Conservation (phyloP, 2,797 vertebrate species). For the Arctocebus calabarensis region DNA sequence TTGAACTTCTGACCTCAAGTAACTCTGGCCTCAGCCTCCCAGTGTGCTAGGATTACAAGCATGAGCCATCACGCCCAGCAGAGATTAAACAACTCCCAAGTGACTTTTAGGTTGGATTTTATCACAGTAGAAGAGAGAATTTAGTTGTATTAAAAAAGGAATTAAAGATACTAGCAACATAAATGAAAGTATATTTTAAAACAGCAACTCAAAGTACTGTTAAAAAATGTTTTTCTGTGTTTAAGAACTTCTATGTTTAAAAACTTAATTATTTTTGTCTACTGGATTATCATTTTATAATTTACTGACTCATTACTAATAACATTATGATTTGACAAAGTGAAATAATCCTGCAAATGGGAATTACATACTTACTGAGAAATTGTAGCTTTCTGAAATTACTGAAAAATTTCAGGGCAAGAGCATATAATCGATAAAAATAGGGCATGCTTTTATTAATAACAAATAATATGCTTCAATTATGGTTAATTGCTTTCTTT, state of each 20-base stretch:
- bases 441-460: neutral
- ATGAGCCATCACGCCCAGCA: neutral
- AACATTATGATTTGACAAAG: slow-evolving; percentile 23
- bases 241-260: neutral
- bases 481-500: neutral
- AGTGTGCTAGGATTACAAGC: too few species aligned
- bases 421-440: neutral
- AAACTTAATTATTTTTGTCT: neutral
- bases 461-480: neutral
- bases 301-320: neutral
- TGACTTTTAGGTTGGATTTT: neutral
- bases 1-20: too few species aligned
- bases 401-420: neutral
- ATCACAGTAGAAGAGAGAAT: neutral
- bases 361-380: neutral
- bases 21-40: too few species aligned
- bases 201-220: neutral
- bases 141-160: neutral
- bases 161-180: neutral
- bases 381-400: slow-evolving; percentile 30
- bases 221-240: neutral
- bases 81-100: neutral
- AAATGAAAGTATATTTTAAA: neutral
- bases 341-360: neutral
- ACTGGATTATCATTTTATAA: neutral